Evolutionary conservation across 2,888 invertebrate species (phyloP), one percentile per base, ranked within the genome.

Genomic region (Drosophila prolongata): DNA sequence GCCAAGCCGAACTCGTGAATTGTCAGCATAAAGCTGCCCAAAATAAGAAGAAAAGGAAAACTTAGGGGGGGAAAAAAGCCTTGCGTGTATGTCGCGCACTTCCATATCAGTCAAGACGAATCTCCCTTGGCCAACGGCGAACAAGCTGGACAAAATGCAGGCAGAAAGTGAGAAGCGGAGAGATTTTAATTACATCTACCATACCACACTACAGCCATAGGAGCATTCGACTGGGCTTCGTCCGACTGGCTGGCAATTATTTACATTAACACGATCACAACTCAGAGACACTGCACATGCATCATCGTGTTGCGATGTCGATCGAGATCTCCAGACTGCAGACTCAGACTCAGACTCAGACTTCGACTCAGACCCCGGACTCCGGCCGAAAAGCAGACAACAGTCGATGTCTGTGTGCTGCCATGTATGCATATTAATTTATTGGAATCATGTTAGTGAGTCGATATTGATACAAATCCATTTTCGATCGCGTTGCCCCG

Each of bases 391-490:
- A 30, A 34, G n/a, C 64, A 73, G 74, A 57, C 71, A 73, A 44
- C 60, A 59, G 68, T 67, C 68, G 74, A 56, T 57, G 70, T 62
- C 69, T 57, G 67, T 50, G 24, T 58, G 64, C 60, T 71, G 76
- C 73, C 81, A 87, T 78, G 89, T 89, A 86, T 86, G 89, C 87
- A 91, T 91, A 91, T 91, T 90, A 91, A 91, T 92, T 91, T 92
- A 91, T 91, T 91, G 91, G 90, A 92, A 89, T 91, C 91, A 92
- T 91, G 91, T 92, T 91, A 88, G 84, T 85, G 90, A 90, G 91
- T 90, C 90, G 91, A 92, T 92, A 91, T 91, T 91, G 91, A 91
- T 92, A 91, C 91, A 91, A 91, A 91, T 92, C 91, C 90, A 90
- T 91, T 91, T 90, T 91, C 87, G 90, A 90, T 90, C 88, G 90